Evolutionary conservation across 1,140 invertebrate genomes (phyloP).

Genomic region (Ceratitis capitata): DNA sequence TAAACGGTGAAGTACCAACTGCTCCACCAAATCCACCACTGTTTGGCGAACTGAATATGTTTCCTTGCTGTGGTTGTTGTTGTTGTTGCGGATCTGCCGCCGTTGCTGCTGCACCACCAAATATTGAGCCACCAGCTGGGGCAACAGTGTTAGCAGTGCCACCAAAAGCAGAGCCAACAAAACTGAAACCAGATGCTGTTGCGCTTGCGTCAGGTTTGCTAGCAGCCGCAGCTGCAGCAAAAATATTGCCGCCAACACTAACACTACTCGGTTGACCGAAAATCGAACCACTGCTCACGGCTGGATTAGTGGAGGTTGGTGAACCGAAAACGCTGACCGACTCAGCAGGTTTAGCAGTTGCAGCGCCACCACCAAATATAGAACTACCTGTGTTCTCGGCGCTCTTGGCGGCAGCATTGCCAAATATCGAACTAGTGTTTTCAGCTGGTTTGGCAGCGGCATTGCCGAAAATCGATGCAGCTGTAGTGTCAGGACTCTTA

Average conservation of each 20-base stretch:
- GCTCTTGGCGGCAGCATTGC: constrained; percentile 43
- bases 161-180: constrained; percentile 53
- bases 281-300: constrained; percentile 46
- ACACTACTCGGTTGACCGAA: constrained; percentile 48
- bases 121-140: constrained; percentile 54
- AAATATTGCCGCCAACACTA: too few species aligned
- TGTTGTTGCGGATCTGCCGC: constrained; percentile 28
- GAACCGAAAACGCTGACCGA: constrained; percentile 45
- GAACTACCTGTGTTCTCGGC: constrained; percentile 46
- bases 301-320: constrained; percentile 44
- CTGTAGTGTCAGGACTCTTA: not conserved
- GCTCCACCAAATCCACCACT: constrained; percentile 50
- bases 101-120: constrained; percentile 47
- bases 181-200: constrained; percentile 42
- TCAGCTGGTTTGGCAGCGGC: constrained; percentile 48
- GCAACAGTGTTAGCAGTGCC: constrained; percentile 41
- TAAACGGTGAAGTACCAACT: constrained; percentile 49
- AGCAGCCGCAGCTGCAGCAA: constrained; percentile 39
- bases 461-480: constrained; percentile 24
- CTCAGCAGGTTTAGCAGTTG: constrained; percentile 43
- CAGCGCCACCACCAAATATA: constrained; percentile 49
- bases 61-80: constrained; percentile 18
- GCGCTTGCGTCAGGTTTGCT: constrained; percentile 42
- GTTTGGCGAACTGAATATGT: constrained; percentile 51
- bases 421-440: constrained; percentile 56